Base-by-base conservation (phyloP, 2,113 vertebrate species). In the Osmerus mordax region DNA sequence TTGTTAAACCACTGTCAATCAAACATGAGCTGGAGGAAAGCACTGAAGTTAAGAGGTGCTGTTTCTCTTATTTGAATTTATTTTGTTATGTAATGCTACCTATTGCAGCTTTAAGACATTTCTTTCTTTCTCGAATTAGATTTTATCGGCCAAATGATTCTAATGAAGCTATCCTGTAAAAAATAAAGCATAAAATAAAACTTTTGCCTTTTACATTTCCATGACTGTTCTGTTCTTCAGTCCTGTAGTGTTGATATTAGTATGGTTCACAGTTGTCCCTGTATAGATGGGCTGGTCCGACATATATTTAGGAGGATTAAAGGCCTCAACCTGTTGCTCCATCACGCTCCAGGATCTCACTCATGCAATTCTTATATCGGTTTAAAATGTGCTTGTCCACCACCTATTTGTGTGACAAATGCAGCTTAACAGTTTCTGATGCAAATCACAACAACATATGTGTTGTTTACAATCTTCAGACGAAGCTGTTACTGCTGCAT, bases 141-240 rank as follows among this genome's bases (percentile, higher is more conserved):
- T 61, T 61, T 16, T 16, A 16, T 18, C 23, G 15, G 60, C 28
- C 23, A 82, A 88, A 84, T 69, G 80, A 84, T 77, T 78, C 72
- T 84, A 73, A 32, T 47, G 80, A 74, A 81, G 67, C 73, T 71
- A 82, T 4, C 41, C 84, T 91, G 87, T 90, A 81, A 83, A 88
- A 86, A 88, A 74, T 73, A 85, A 73, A 61, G 76, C 78, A 76
- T 82, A 82, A 75, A 92, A 92, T 92, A 91, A 87, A 90, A 85
- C 85, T 79, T 80, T 88, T 82, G 81, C 80, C 81, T 89, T 92
- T 93, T 84, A 83, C 68, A 75, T 78, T 61, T 5, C 41, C 41
- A 47, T 59, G 29, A 60, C 11, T 21, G 11, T 52, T 12, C 6
- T 51, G 21, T 73, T 53, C 7, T 67, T 54, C 14, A 14, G 56